Percentiles rank a stretch among this genome's conserved stretches.
These are phyloP conservation scores for Carcharodon carcharias DNA, from an alignment of 2,797 vertebrate species.

Conservation along the genomic window DNA sequence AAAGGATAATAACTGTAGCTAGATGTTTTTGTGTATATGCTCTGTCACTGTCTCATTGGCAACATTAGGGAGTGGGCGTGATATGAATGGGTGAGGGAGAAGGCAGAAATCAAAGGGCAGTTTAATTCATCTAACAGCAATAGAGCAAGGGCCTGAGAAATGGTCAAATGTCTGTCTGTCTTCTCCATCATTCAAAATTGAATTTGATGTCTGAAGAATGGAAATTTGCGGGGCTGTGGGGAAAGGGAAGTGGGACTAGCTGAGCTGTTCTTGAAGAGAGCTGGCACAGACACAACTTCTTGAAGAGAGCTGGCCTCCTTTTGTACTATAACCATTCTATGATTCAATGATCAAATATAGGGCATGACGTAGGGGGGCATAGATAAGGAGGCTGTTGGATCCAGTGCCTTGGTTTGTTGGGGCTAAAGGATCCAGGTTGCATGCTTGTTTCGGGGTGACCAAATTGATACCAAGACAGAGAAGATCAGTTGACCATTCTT, in stretches of 20 bases:
- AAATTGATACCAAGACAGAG: too few species aligned
- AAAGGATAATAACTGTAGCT: background rate
- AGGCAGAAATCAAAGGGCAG: background rate
- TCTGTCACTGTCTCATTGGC: background rate
- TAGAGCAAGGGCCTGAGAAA: background rate
- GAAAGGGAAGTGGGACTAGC: background rate
- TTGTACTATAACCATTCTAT: background rate
- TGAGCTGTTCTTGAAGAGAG: background rate
- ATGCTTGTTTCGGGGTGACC: too few species aligned
- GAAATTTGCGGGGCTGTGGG: background rate
- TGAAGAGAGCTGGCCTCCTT: background rate
- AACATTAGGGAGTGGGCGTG: background rate
- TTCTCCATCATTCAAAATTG: background rate
- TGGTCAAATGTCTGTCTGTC: background rate
- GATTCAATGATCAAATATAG: background rate
- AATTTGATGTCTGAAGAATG: background rate
- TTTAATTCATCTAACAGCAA: background rate
- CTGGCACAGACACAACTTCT: background rate
- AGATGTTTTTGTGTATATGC: background rate
- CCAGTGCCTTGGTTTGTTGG: too few species aligned
- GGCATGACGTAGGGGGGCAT: background rate
- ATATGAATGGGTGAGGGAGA: background rate
- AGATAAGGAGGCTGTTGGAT: background rate
- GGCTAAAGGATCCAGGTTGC: too few species aligned
- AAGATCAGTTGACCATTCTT: too few species aligned